A percentile compares a stretch with the other conserved stretches of the same genome.
Conservation (phyloP, 2,113 vertebrate genomes). For the Gymnogyps californianus region DNA sequence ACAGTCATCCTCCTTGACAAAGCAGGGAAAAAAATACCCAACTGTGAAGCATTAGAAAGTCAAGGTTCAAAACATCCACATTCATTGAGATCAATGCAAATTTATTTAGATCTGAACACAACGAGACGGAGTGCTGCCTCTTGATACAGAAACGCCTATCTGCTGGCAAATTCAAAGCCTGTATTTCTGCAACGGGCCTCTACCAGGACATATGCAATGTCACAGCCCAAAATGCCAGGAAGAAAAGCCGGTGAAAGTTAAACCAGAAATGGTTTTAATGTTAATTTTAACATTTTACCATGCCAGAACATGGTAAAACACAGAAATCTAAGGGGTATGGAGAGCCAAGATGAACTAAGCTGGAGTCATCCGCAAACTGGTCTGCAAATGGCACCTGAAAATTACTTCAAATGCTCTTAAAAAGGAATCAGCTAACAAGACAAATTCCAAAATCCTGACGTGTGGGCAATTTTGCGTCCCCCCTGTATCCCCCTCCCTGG, state of each 20-base stretch:
- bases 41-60: conserved; percentile 1
- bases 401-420: neutral
- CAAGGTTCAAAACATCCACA: neutral
- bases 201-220: neutral
- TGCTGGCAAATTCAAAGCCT: neutral
- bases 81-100: neutral
- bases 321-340: neutral
- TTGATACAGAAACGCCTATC: neutral
- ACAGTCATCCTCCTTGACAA: neutral
- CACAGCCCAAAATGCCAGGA: neutral
- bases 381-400: neutral
- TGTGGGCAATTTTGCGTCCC: neutral
- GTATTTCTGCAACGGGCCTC: neutral
- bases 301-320: neutral
- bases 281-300: neutral
- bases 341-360: neutral
- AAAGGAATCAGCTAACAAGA: neutral
- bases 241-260: neutral
- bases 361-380: neutral
- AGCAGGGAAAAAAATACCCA: neutral
- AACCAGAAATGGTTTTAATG: neutral
- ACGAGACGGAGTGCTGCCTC: neutral
- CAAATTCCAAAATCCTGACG: neutral
- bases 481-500: neutral
- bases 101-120: neutral